Evolutionary conservation across 2,113 vertebrate species (phyloP).

Genomic region (Formicarius rufipectus): DNA sequence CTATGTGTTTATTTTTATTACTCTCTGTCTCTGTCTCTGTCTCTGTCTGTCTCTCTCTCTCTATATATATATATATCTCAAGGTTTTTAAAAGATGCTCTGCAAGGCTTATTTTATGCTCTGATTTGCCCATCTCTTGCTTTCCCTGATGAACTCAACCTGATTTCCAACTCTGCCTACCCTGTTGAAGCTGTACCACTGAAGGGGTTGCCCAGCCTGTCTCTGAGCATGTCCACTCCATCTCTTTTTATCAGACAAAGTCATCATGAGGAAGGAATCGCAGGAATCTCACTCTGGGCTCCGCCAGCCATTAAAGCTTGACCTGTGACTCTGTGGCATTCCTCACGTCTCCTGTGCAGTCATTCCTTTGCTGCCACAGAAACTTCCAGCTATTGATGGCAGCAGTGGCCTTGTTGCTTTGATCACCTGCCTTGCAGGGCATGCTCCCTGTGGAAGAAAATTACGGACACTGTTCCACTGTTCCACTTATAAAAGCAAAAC

Average conservation of each 20-base stretch:
- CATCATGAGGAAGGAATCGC: neutral
- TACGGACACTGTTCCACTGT: rapidly evolving
- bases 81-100: neutral
- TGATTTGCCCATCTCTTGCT: neutral
- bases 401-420: neutral
- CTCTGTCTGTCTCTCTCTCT: too few species aligned
- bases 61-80: too few species aligned
- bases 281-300: constrained; percentile 21
- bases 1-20: neutral
- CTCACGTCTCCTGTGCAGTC: neutral
- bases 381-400: neutral
- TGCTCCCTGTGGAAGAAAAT: neutral
- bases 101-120: neutral
- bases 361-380: constrained; percentile 5
- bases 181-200: neutral
- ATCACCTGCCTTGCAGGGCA: neutral
- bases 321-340: constrained; percentile 41
- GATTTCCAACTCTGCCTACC: neutral
- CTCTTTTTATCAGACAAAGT: neutral
- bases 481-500: neutral
- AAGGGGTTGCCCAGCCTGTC: neutral
- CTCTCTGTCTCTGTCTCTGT: too few species aligned
- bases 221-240: neutral
- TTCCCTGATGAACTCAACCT: neutral
- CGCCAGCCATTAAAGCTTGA: neutral